These are phyloP conservation scores for Eidolon dupreanum DNA, from an alignment of 2,797 vertebrate species.

Conservation along the genomic window DNA sequence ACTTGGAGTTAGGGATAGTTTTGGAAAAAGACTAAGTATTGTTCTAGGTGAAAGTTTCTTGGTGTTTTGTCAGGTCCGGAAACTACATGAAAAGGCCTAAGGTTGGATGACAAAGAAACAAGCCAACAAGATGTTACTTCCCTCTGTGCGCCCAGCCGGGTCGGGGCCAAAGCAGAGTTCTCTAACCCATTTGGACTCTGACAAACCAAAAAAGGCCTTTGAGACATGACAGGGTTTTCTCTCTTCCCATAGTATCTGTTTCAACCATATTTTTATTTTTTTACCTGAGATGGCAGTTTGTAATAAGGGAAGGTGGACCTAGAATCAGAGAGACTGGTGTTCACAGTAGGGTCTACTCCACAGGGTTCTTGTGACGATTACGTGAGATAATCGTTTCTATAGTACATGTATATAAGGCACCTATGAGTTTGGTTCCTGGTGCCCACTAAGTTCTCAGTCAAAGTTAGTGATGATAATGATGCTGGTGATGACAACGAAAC, in stretches of 20 bases:
- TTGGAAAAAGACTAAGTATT: not conserved
- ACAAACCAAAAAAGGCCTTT: not conserved
- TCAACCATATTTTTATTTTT: too few relatives aligned
- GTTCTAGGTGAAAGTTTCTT: not conserved
- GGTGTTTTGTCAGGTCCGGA: not conserved
- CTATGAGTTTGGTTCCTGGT: not conserved
- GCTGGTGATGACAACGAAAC: not conserved
- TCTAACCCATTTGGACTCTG: not conserved
- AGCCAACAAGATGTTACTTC: rapidly evolving
- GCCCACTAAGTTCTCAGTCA: not conserved
- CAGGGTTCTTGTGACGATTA: not conserved
- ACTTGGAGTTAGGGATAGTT: not conserved
- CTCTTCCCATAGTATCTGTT: not conserved
- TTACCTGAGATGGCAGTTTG: not conserved
- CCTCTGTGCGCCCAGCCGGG: not conserved
- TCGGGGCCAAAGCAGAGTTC: not conserved
- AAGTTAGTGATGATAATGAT: not conserved
- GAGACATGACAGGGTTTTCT: not conserved
- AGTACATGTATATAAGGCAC: not conserved
- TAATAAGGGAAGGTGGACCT: not conserved
- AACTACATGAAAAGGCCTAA: not conserved
- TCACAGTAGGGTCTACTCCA: not conserved
- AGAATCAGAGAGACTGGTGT: not conserved
- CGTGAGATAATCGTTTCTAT: too few relatives aligned
- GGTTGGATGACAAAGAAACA: not conserved